These are phyloP conservation scores for Macaca fascicularis DNA, from an alignment of 2,113 vertebrate species.

Conservation along the genomic window T2T-MFA8v1.1 NC_088385.1:5075501-5076000, in stretches of 20 bases:
- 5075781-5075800: neutral
- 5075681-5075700: neutral
- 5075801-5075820: neutral
- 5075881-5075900: too few relatives aligned
- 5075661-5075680: neutral
- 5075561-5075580: neutral
- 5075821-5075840: too few relatives aligned
- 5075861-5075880: too few relatives aligned
- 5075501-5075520: neutral
- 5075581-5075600: neutral
- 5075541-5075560: accelerated
- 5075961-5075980: too few relatives aligned
- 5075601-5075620: neutral
- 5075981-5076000: too few relatives aligned
- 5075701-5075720: neutral
- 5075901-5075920: too few relatives aligned
- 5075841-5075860: too few relatives aligned
- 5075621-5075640: neutral
- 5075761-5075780: constrained; percentile 32
- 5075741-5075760: neutral
- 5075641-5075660: neutral
- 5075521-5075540: neutral
- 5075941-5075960: too few relatives aligned
- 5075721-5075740: neutral
- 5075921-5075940: too few relatives aligned